Conservation (phyloP, 1,140 invertebrate species). For the Drosophila tristis region DNA sequence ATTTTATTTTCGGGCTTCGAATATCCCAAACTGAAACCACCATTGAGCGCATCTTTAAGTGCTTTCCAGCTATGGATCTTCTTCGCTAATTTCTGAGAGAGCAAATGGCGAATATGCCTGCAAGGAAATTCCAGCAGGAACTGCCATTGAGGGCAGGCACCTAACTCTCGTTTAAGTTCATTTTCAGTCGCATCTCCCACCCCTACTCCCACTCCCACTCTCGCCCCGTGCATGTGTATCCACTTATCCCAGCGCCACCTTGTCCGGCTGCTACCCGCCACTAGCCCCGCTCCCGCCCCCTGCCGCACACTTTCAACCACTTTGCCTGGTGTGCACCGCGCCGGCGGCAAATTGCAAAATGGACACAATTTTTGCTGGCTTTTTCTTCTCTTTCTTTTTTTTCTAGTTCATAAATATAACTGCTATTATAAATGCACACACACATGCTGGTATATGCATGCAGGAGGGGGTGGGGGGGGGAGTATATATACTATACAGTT, state of each 20-base stretch:
- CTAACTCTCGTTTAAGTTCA: neutral
- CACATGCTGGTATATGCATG: neutral
- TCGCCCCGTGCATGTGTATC: conserved; percentile 16
- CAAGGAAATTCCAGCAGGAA: too few species aligned
- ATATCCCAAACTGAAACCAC: too few species aligned
- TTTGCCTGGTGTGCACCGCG: conserved; percentile 29
- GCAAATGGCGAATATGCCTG: too few species aligned
- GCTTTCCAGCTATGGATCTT: too few species aligned
- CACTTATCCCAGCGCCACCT: conserved; percentile 25
- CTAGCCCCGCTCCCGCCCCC: too few species aligned
- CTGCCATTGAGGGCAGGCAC: too few species aligned
- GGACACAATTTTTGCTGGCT: conserved; percentile 56
- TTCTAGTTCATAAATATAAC: conserved; percentile 64
- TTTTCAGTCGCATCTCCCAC: neutral
- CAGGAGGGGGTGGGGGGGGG: too few species aligned
- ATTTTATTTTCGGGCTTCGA: too few species aligned
- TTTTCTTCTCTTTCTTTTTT: conserved; percentile 36
- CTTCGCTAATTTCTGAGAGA: too few species aligned
- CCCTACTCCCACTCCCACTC: too few species aligned
- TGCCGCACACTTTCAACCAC: conserved; percentile 17
- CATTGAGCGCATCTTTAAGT: too few species aligned
- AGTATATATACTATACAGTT: conserved; percentile 19
- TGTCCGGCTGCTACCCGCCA: neutral
- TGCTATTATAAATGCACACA: conserved; percentile 48
- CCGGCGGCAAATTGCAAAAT: conserved; percentile 61